phyloP scores from a whole-genome alignment of 2,113 vertebrate genomes.

The Archilochus colubris region DNA sequence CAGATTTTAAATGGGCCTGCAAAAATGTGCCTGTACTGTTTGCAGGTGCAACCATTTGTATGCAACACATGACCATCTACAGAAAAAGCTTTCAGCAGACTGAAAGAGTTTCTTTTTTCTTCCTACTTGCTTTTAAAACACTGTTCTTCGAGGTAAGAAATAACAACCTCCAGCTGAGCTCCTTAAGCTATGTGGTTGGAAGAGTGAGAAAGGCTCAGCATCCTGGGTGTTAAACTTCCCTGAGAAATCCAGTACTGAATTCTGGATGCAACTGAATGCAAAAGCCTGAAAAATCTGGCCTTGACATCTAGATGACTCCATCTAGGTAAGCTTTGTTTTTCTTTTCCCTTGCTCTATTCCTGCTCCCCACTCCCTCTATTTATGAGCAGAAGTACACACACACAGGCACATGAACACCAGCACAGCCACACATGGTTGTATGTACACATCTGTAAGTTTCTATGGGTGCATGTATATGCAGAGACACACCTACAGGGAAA shows the following conservation, averaged over 20 bases:
- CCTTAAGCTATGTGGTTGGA: neutral
- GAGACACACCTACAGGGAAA: neutral
- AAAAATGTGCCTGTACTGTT: neutral
- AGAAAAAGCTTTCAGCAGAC: slow-evolving; percentile 26
- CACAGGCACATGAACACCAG: no score
- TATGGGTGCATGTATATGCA: neutral
- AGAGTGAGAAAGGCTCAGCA: neutral
- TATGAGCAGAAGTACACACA: neutral
- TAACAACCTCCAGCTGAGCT: slow-evolving; percentile 37
- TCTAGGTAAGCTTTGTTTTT: neutral
- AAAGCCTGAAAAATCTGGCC: neutral
- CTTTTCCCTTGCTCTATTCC: neutral
- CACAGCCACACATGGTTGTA: neutral
- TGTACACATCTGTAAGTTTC: neutral
- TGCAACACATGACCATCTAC: neutral
- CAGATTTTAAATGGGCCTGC: slow-evolving; percentile 20
- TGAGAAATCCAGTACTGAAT: neutral
- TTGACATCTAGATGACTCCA: neutral
- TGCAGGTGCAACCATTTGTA: slow-evolving; percentile 29
- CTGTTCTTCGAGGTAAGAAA: slow-evolving; percentile 13
- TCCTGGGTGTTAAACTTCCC: neutral
- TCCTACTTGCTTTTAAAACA: slow-evolving; percentile 26
- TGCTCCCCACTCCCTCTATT: neutral
- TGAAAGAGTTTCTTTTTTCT: slow-evolving; percentile 8
- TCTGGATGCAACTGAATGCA: neutral